Base-by-base conservation (phyloP, 1,140 invertebrate species). In the Drosophila sulfurigaster region DNA sequence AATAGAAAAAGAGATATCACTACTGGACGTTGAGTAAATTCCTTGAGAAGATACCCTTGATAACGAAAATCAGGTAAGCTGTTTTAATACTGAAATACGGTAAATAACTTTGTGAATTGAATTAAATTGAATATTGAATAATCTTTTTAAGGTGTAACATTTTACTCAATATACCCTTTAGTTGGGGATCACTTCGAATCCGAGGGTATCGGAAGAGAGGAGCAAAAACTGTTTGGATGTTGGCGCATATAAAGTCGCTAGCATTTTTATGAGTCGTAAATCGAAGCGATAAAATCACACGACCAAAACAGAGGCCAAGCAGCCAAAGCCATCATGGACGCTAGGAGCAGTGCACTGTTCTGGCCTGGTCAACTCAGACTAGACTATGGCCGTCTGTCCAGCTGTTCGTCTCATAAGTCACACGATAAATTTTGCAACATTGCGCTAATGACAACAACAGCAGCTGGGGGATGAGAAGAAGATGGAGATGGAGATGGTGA, bases 351-450 rank as follows among this genome's bases (percentile, higher is more conserved):
- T 49, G 62, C 51, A 49, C 43, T 72, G 43, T 57, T 57, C 62
- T 76, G 20, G 76, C 41, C 70, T 48, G 68, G 59, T 64, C 41
- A 71, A 25, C 41, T 64, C 41, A 38, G 66, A 30, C 28, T 16
- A 15, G 16, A 6, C 58, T 46, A 5, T 30, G 13, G 7, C 20
- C 5, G 43, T 10, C 5, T 59, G 59, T 66, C 54, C 54, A 56
- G 51, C 57, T 73, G 74, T 49, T 73, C 63, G 60, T 82, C 82
- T 86, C 78, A 69, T 68, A 86, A 86, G 82, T 86, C 75, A 79
- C 82, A 86, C 86, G 81, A 89, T 89, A 89, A 89, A 89, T 89
- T 85, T 82, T 79, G 86, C 85, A 89, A 89, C 85, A 89, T 85
- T 81, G 85, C 85, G 85, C 85, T 89, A 89, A 89, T 89, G 86